These are phyloP conservation scores for Rhagophthalmus giganteus DNA, from an alignment of 2,888 invertebrate species.

Conservation along the genomic window DNA sequence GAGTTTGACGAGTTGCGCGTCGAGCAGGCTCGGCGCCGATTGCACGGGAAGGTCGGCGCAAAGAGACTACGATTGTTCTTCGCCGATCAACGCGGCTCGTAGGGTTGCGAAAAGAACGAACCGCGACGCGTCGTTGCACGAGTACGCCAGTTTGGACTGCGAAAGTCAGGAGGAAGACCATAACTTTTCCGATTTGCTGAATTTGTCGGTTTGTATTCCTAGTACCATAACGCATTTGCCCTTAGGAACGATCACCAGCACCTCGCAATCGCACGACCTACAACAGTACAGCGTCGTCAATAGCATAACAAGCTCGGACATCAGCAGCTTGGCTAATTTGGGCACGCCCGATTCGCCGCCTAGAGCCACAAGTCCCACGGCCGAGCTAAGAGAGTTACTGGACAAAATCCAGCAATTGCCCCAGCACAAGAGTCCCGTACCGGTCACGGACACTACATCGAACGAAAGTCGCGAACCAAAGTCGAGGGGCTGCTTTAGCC, in stretches of 20 bases:
- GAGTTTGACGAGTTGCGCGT: slow-evolving; percentile 5
- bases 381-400: slow-evolving; percentile 72
- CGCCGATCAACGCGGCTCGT: slow-evolving; percentile 3
- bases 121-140: slow-evolving; percentile 5
- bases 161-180: slow-evolving; percentile 49
- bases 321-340: slow-evolving; percentile 69
- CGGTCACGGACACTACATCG: slow-evolving; percentile 56
- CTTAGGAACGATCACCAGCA: slow-evolving; percentile 41
- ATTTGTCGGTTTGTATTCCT: slow-evolving; percentile 51
- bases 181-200: slow-evolving; percentile 52
- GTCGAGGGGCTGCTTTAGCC: slow-evolving; percentile 55
- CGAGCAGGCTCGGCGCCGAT: slow-evolving; percentile 3
- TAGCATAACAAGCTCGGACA: slow-evolving; percentile 63
- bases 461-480: slow-evolving; percentile 36
- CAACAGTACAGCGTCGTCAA: slow-evolving; percentile 51
- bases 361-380: slow-evolving; percentile 79
- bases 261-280: slow-evolving; percentile 40
- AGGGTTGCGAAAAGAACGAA: slow-evolving; percentile 10
- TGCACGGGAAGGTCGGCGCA: slow-evolving; percentile 13
- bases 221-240: slow-evolving; percentile 44
- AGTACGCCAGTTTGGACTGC: slow-evolving; percentile 44
- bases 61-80: slow-evolving; percentile 19
- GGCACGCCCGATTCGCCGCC: slow-evolving; percentile 76
- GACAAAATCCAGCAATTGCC: slow-evolving; percentile 72
- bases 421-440: slow-evolving; percentile 54